Conservation (phyloP, 2,888 invertebrate species). For the Eulithis prunata region DNA sequence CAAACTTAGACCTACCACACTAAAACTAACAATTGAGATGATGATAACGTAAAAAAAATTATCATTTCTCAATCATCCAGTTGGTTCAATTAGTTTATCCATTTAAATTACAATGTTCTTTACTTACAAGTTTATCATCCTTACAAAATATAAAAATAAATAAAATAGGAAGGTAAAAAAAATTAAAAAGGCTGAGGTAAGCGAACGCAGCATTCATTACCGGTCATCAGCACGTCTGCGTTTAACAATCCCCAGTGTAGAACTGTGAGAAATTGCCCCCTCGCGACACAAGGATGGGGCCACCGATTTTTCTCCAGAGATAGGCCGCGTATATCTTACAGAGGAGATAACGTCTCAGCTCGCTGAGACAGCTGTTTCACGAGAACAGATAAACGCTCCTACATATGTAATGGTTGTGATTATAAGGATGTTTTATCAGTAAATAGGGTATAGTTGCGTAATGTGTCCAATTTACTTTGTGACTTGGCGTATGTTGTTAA, state of each 20-base stretch:
- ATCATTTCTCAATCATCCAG: no score
- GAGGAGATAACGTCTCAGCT: constrained; percentile 55
- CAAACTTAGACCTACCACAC: no score
- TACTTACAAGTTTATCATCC: no score
- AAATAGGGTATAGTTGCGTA: neutral
- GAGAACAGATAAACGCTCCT: constrained; percentile 40
- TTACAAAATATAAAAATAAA: no score
- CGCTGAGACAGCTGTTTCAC: constrained; percentile 57
- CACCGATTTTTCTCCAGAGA: constrained; percentile 71
- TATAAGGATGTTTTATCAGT: constrained; percentile 36
- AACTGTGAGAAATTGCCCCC: constrained; percentile 64
- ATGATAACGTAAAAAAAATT: no score
- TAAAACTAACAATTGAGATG: no score
- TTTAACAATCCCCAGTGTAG: constrained; percentile 57
- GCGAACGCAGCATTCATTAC: constrained; percentile 39
- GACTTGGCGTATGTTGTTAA: no score
- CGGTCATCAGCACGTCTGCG: constrained; percentile 53
- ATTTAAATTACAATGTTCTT: no score
- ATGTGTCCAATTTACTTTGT: no score
- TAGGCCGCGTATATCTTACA: constrained; percentile 62
- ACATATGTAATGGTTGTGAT: constrained; percentile 38
- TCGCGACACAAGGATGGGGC: constrained; percentile 59
- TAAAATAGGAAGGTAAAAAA: no score
- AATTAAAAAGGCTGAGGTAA: constrained; percentile 1
- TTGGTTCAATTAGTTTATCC: no score